A percentile compares a stretch with the other conserved stretches of the same genome.
Conservation (phyloP, 1,140 invertebrate genomes). For the Littorina saxatilis region DNA sequence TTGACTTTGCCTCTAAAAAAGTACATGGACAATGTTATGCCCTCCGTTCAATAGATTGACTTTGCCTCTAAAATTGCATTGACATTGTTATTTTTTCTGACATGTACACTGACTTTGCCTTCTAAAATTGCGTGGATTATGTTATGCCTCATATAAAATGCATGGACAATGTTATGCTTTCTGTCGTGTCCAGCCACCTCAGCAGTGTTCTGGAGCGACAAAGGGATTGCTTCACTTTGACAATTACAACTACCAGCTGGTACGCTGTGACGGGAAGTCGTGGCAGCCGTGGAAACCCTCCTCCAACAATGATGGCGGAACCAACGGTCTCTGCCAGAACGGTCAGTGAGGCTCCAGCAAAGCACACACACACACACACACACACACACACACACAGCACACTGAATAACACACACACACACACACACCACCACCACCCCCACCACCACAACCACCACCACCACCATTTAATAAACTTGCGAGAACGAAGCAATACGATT, state of each 20-base stretch:
- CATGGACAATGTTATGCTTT: too few relatives aligned
- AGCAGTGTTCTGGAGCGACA: conserved; percentile 67
- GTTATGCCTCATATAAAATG: too few relatives aligned
- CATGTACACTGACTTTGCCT: too few relatives aligned
- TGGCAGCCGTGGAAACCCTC: conserved; percentile 65
- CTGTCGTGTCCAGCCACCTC: conserved; percentile 61
- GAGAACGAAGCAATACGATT: too few relatives aligned
- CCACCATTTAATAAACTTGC: too few relatives aligned
- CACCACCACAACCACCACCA: too few relatives aligned
- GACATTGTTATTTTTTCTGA: too few relatives aligned
- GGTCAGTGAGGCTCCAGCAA: neutral
- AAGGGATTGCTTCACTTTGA: conserved; percentile 69
- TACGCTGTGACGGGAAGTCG: conserved; percentile 64
- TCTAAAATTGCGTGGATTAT: too few relatives aligned
- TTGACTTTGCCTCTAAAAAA: too few relatives aligned
- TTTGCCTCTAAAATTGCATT: too few relatives aligned
- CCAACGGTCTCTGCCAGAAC: conserved; percentile 35
- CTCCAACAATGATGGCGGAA: conserved; percentile 54
- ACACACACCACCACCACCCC: neutral
- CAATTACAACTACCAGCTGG: conserved; percentile 59
- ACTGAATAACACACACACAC: neutral
- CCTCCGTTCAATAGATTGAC: too few relatives aligned
- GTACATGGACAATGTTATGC: too few relatives aligned
- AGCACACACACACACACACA: neutral
- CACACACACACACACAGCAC: neutral